Evolutionary conservation across 2,888 invertebrate species (phyloP), one percentile per base, ranked within the genome.

Genomic region (Calephelis perditalis): DNA sequence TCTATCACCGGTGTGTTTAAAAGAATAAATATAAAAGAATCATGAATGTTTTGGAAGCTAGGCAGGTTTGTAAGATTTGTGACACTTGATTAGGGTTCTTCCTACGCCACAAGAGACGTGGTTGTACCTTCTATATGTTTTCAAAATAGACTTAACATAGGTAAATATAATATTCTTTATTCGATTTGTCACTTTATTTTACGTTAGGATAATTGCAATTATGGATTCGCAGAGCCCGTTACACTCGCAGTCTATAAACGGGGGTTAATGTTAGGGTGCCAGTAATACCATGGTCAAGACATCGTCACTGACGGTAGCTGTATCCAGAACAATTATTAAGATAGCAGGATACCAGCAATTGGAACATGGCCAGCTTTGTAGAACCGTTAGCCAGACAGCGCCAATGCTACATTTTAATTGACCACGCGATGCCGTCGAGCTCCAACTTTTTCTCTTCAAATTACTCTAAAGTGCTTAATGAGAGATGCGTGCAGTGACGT

Each of bases 401-500:
- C 78, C 78, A 78, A 79, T 75, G 79, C 81, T 80, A 81, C 83
- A 81, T 88, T 89, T 89, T 90, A 90, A 90, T 90, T 89, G 86
- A 81, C 86, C 90, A 90, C 90, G 90, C 90, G 87, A 90, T 88
- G 85, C 76, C 81, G 76, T 73, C 79, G 78, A 79, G 76, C 83
- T 83, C 79, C 82, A 77, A 88, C 84, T 90, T 89, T 90, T 90
- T 89, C 87, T 86, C 76, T 73, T 82, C 86, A 90, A 90, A 90
- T 90, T 90, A 86, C 87, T 88, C 84, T 86, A 86, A 89, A 90
- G 89, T 90, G 86, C 90, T 89, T 90, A 90, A 90, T 90, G 86
- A 88, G 88, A 78, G 88, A 88, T 90, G 90, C 90, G 90, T 90
- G 90, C 90, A 82, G 87, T 88, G 81, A 85, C 80, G 86, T 87